A percentile compares a stretch with the other conserved stretches of the same genome.
Conservation (phyloP, 53 echinoderm and acorn worm genomes). For the Arbacia lixula region DNA sequence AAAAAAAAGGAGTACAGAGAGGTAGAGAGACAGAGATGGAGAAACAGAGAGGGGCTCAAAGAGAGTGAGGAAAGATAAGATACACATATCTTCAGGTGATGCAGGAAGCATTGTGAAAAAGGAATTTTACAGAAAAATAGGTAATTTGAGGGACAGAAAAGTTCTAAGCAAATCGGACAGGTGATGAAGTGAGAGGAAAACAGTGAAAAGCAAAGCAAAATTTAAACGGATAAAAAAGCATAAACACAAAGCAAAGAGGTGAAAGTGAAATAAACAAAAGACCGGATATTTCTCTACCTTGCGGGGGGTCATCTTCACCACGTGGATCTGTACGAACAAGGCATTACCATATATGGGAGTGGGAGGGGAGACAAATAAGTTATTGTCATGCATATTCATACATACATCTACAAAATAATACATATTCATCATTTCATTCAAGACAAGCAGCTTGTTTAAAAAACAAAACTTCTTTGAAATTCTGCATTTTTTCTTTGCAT, state of each 20-base stretch:
- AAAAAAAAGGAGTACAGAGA: not conserved
- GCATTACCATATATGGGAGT: conserved; percentile 27
- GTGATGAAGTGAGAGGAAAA: not conserved
- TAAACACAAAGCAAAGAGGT: not conserved
- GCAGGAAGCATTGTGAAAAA: too few relatives aligned
- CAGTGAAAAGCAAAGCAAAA: not conserved
- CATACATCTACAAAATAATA: not conserved
- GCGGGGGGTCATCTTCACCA: conserved; percentile 67
- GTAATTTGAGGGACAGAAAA: not conserved
- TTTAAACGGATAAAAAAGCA: not conserved
- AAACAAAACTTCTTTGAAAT: too few relatives aligned
- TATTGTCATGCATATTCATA: conserved; percentile 31
- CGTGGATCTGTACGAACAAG: conserved; percentile 41
- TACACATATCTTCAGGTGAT: too few relatives aligned
- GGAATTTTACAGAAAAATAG: too few relatives aligned
- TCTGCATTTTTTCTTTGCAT: too few relatives aligned
- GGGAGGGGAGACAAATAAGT: conserved; percentile 31
- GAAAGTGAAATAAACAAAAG: not conserved
- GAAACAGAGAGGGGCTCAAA: not conserved
- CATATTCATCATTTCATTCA: not conserved
- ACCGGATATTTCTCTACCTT: conserved; percentile 65
- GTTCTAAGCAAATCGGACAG: too few relatives aligned
- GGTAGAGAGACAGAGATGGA: not conserved
- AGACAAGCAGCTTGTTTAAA: too few relatives aligned
- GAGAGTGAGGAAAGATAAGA: too few relatives aligned